Evolutionary conservation across 2,113 vertebrate species (phyloP).

Genomic region (Coptodon rendalli): DNA sequence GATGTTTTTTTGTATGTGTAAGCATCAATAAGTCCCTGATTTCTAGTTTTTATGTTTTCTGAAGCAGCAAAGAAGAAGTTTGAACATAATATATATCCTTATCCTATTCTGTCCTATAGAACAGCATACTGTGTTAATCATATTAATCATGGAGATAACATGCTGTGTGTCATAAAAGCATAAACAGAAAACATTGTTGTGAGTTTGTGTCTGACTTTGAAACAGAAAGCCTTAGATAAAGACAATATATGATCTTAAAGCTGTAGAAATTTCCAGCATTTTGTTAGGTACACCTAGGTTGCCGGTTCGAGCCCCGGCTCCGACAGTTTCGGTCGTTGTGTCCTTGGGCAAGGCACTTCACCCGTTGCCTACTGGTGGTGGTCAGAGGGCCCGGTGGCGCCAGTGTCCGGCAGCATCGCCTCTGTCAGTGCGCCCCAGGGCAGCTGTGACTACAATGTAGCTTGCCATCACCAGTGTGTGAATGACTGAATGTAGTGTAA

Average conservation of each 20-base stretch:
- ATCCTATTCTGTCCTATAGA: not conserved
- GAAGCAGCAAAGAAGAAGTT: not conserved
- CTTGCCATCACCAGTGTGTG: no score
- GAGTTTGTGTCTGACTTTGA: not conserved
- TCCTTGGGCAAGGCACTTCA: not conserved
- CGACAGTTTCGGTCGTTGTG: not conserved
- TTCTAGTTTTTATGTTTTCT: not conserved
- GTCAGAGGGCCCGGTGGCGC: not conserved
- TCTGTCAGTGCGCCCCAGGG: no score
- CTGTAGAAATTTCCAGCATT: no score
- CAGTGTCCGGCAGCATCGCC: no score
- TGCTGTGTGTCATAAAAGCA: not conserved
- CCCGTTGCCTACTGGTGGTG: not conserved
- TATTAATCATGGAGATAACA: not conserved
- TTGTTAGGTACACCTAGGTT: not conserved
- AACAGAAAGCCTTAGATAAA: not conserved
- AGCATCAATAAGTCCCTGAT: not conserved
- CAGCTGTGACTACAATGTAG: no score
- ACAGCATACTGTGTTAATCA: not conserved
- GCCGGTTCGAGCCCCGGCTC: accelerated
- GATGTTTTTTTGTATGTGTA: not conserved
- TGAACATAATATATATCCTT: not conserved
- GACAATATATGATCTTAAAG: not conserved
- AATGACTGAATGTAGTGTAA: no score
- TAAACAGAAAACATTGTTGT: not conserved